These are phyloP conservation scores for Pemphredon lugubris DNA, from an alignment of 2,888 invertebrate genomes.

Conservation along the genomic window DNA sequence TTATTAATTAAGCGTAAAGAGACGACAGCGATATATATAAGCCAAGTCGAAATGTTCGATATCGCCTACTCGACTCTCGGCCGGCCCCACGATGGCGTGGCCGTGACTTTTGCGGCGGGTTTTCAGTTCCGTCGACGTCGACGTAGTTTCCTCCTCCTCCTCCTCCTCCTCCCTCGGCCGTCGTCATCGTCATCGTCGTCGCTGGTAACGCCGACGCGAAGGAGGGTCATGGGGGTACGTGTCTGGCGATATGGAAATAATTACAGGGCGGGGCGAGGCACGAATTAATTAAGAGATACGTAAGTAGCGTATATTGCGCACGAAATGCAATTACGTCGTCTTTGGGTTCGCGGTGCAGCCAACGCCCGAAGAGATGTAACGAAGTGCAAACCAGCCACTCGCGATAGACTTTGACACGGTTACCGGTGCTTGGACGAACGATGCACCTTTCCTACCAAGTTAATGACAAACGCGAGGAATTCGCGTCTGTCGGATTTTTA, in stretches of 20 bases:
- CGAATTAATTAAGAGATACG: conserved; percentile 71
- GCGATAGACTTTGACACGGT: conserved; percentile 27
- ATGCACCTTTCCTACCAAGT: background rate
- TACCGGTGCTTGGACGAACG: background rate
- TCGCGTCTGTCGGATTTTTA: background rate
- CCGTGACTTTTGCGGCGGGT: too few relatives aligned
- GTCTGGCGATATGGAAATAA: conserved; percentile 69
- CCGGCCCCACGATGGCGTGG: background rate
- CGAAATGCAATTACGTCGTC: conserved; percentile 66
- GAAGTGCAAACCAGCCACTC: conserved; percentile 18
- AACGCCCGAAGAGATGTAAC: conserved; percentile 42
- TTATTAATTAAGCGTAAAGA: conserved; percentile 46
- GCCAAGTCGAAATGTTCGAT: conserved; percentile 39
- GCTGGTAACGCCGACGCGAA: conserved; percentile 9
- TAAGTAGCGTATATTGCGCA: conserved; percentile 66
- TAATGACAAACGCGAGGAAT: background rate
- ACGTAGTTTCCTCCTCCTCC: background rate
- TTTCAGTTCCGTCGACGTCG: too few relatives aligned
- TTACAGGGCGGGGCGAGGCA: conserved; percentile 63
- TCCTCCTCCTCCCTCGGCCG: too few relatives aligned
- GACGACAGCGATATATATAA: background rate
- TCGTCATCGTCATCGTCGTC: background rate
- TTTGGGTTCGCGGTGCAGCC: conserved; percentile 59
- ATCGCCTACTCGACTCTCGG: too few relatives aligned
- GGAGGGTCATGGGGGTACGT: conserved; percentile 45